phyloP scores from a whole-genome alignment of 2,113 vertebrate species.

The Parus major region DNA sequence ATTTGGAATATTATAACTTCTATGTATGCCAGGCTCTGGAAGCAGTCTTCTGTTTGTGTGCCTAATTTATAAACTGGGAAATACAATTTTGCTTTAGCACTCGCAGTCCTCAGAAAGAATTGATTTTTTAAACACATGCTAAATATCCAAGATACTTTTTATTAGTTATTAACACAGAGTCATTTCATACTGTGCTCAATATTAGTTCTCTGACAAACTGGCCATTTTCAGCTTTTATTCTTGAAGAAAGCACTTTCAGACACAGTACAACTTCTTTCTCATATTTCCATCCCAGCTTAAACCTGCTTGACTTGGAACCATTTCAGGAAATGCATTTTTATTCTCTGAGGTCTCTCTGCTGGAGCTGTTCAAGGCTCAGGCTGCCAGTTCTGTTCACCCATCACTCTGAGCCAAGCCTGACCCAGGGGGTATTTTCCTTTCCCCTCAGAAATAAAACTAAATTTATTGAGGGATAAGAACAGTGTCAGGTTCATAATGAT shows the following conservation, averaged over 20 bases:
- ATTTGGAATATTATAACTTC: neutral
- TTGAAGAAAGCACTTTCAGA: neutral
- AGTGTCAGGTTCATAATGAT: neutral
- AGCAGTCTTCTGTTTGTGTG: neutral
- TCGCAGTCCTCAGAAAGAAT: neutral
- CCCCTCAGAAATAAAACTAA: neutral
- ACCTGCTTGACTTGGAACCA: neutral
- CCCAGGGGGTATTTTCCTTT: neutral
- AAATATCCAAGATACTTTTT: neutral
- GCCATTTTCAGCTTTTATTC: neutral
- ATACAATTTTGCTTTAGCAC: neutral
- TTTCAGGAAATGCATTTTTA: constrained; percentile 11
- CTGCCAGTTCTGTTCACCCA: constrained; percentile 17
- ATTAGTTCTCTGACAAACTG: neutral
- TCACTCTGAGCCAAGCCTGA: neutral
- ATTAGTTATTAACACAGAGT: neutral
- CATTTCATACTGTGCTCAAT: neutral
- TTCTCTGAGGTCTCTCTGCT: neutral
- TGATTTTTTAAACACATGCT: neutral
- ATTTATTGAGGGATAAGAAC: neutral
- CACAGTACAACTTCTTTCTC: neutral
- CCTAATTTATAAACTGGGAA: neutral
- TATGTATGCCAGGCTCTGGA: neutral
- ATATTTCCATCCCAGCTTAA: constrained; percentile 8
- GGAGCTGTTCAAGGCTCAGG: neutral